Conservation (phyloP, 2,797 vertebrate species). For the Enteromius unitaeniatus region DNA sequence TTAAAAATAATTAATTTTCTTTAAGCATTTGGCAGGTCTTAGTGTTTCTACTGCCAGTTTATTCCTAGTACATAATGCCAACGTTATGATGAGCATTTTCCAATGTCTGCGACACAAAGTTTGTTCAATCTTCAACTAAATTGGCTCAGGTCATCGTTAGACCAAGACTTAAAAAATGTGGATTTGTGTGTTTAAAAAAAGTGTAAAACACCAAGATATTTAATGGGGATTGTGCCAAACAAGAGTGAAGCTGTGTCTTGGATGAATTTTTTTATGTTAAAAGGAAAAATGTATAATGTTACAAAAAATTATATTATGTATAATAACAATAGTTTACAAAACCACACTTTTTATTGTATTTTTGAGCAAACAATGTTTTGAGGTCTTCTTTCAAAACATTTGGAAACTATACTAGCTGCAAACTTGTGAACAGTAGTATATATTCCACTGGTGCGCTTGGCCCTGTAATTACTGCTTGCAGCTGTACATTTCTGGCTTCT, state of each 20-base stretch:
- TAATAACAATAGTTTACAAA: neutral
- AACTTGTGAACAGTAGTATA: neutral
- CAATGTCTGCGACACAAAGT: neutral
- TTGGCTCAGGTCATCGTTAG: slow-evolving; percentile 10
- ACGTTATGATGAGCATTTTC: slow-evolving; percentile 4
- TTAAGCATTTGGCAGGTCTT: neutral
- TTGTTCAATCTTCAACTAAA: neutral
- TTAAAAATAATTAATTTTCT: neutral
- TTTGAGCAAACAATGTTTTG: neutral
- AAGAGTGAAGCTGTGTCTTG: neutral
- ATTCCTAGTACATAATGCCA: neutral
- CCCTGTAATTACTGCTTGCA: neutral
- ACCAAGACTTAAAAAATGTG: neutral
- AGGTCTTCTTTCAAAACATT: neutral
- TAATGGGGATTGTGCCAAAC: neutral
- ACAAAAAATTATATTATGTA: neutral
- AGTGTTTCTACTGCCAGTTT: neutral
- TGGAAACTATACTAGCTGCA: neutral
- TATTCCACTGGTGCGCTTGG: neutral
- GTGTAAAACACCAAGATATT: neutral
- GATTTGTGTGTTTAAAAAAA: neutral
- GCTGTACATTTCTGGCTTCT: neutral
- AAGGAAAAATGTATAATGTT: neutral
- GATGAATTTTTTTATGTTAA: neutral
- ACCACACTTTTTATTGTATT: neutral